Evolutionary conservation across 35 echinoderm and acorn worm genomes (phyloP).

Genomic region (Nesometra sesokonis): DNA sequence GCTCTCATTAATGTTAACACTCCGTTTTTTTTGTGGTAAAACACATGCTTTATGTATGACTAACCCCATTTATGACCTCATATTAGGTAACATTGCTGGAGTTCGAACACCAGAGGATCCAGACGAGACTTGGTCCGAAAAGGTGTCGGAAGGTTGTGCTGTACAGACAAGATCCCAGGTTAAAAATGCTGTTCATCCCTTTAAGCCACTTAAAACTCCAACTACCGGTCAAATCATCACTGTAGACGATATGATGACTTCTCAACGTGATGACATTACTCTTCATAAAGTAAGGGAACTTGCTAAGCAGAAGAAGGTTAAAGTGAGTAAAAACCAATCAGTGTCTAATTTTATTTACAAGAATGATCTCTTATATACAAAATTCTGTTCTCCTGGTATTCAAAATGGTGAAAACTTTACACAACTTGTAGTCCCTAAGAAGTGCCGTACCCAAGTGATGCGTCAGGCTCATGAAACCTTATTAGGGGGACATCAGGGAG

Average conservation of each 20-base stretch:
- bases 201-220: neutral
- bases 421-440: neutral
- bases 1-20: neutral
- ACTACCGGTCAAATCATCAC: neutral
- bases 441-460: neutral
- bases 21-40: neutral
- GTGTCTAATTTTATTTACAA: neutral
- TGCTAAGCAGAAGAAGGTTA: neutral
- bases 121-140: neutral
- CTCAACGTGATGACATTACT: neutral
- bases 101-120: neutral
- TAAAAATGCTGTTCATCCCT: too few relatives aligned
- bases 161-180: too few relatives aligned
- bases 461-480: conserved; percentile 30
- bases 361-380: neutral
- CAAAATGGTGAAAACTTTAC: neutral
- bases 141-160: neutral
- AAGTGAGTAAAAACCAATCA: neutral
- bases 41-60: neutral
- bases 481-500: conserved; percentile 9
- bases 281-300: neutral
- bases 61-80: neutral
- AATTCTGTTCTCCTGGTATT: neutral
- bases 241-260: neutral
- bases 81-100: neutral